Base-by-base conservation (phyloP, 1,140 invertebrate species). In the Scaptomyza hsui region DNA sequence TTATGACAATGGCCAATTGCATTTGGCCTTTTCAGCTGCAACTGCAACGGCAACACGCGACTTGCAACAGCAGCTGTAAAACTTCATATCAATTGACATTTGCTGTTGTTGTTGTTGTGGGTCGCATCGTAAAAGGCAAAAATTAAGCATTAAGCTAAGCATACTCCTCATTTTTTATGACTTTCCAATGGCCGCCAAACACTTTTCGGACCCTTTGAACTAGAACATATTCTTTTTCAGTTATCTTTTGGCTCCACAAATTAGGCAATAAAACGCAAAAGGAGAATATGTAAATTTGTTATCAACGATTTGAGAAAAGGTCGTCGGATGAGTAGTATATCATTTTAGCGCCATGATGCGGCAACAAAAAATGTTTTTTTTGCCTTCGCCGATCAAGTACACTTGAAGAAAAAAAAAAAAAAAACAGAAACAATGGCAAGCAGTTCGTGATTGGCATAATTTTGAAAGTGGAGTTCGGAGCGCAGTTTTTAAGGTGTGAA, bases 21-120 rank as follows among this genome's bases (percentile, higher is more conserved):
- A 85, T 75, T 86, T 70, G 76, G 60, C 72, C 55, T 60, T 60
- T n/a, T 12, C 63, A 60, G 75, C 79, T 64, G 60, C 29, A 42
- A 32, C 71, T 73, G 53, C 41, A 56, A 51, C 37, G 47, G 45
- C 59, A 53, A 65, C 81, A 82, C 82, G 77, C 81, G 61, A 86
- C 55, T 44, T 63, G 61, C 81, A 37, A 4, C 32, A 37, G 32
- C 32, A 81, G 81, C 82, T 85, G 80, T 85, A 85, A 86, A 76
- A 79, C 15, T 77, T 72, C 83, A 88, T 88, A 88, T 88, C 82
- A 88, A 88, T 88, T 89, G 82, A 82, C 82, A 88, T 89, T 89
- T 88, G 75, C 51, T 65, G 71, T 71, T 39, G 75, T n/a, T n/a
- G n/a, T n/a, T n/a, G n/a, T n/a, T n/a, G n/a, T n/a, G n/a, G n/a